phyloP scores from a whole-genome alignment of 1,140 invertebrate species.

The Apis dorsata region DNA sequence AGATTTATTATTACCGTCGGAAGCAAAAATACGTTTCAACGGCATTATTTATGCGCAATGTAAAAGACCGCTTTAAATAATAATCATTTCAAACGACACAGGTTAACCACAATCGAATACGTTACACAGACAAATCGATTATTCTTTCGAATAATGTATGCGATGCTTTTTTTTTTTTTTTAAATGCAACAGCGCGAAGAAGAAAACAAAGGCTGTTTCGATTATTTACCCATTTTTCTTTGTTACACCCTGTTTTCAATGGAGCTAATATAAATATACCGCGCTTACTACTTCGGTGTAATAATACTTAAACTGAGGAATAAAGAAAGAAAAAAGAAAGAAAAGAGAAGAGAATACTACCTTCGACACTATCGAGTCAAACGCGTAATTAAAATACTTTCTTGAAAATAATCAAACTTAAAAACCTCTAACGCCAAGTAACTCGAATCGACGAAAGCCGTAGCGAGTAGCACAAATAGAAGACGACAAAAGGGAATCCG shows the following conservation, averaged over 20 bases:
- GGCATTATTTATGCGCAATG: neutral
- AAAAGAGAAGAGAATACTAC: no score
- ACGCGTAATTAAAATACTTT: no score
- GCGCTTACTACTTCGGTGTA: no score
- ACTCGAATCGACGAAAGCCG: no score
- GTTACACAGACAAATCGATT: neutral
- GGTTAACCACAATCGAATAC: conserved; percentile 5
- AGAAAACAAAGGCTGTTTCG: neutral
- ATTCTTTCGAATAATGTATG: neutral
- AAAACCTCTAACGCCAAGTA: no score
- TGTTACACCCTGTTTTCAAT: neutral
- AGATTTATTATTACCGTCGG: neutral
- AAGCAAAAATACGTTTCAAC: neutral
- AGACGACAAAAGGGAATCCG: no score
- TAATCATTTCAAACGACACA: conserved; percentile 1
- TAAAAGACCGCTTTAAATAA: neutral
- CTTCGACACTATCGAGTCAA: no score
- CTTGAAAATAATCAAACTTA: no score
- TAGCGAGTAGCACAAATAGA: no score
- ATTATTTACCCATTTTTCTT: neutral
- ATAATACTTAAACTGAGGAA: no score
- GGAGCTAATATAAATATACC: neutral
- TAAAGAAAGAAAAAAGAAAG: no score
- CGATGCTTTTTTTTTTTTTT: neutral
- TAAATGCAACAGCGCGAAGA: neutral